Evolutionary conservation across 2,113 vertebrate species (phyloP), one percentile per base, ranked within the genome.

Genomic region (Daubentonia madagascariensis): DNA sequence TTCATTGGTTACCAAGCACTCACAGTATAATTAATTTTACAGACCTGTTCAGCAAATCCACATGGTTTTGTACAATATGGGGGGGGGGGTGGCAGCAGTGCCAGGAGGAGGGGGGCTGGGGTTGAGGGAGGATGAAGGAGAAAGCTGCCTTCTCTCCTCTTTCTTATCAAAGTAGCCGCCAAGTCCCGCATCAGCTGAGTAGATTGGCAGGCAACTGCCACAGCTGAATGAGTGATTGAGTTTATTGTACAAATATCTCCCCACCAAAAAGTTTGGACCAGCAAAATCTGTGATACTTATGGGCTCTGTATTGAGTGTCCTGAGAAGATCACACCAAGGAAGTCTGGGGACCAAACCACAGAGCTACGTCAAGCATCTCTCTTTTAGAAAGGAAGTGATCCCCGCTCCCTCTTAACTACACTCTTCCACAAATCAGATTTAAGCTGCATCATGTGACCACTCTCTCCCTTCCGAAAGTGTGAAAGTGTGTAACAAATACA

Each of bases 1-100:
- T 99, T 99, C 98, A 99, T 99, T 98, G 98, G 98, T 99, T 99
- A 99, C 98, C 98, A 98, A 98, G 98, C 98, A 98, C 98, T 98
- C 98, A 78, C 96, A 95, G 98, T 98, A 97, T 99, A 99, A 99
- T 99, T 99, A 99, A 99, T 99, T 99, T 99, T 98, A 98, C 98
- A 98, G 98, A 98, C 98, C 98, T 98, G 98, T 98, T 98, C 96
- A 94, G 87, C 93, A 96, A 97, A 98, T 97, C 95, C 92, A 45
- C 96, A 87, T 93, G 97, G 97, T 97, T 98, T 98, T 94, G 18
- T 22, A 96, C 96, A 91, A 94, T 88, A 92, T 13, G 6, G 97
- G 23, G 35, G 40, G 65, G 73, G 37, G 35, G 57, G 79, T 67
- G 35, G 20, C 43, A 35, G 32, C 30, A 54, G 50, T 30, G 80